Conservation (phyloP, 1,140 invertebrate species). For the Ceratina australensis region DNA sequence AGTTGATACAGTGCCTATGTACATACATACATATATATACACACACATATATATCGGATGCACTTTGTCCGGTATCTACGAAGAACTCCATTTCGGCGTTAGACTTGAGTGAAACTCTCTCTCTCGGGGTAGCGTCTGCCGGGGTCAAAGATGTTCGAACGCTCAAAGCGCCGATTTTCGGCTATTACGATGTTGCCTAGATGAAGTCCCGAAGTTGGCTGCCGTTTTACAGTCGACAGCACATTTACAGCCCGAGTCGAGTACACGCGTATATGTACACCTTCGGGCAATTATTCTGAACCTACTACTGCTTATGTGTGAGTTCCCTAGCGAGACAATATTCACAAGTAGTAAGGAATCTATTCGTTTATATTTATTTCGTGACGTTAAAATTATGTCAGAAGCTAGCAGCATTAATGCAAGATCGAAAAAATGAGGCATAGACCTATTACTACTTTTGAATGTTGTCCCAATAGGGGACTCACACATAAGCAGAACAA, state of each 20-base stretch:
- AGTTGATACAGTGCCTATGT: neutral
- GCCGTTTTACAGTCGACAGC: slow-evolving; percentile 1
- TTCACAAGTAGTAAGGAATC: no score
- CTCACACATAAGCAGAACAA: no score
- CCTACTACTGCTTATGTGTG: no score
- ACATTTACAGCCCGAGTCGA: slow-evolving; percentile 2
- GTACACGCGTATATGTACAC: slow-evolving; percentile 2
- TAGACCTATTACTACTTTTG: no score
- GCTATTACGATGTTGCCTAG: neutral
- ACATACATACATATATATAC: no score
- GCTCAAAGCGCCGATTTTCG: slow-evolving; percentile 31
- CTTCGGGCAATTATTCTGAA: no score
- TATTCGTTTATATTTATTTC: no score
- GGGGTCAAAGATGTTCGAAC: slow-evolving; percentile 16
- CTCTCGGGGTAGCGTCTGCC: neutral
- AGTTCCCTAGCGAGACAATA: no score
- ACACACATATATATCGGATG: neutral
- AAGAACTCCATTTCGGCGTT: slow-evolving; percentile 32
- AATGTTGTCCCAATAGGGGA: no score
- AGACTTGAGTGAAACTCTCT: slow-evolving; percentile 26
- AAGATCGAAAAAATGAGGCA: no score
- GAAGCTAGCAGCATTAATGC: no score
- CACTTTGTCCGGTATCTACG: neutral
- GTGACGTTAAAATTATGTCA: no score
- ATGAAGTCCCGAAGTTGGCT: neutral